A percentile compares a stretch with the other conserved stretches of the same genome.
These are phyloP conservation scores for Myotis findleyi DNA, from an alignment of 2,797 vertebrate genomes.

Conservation along the genomic window DNA sequence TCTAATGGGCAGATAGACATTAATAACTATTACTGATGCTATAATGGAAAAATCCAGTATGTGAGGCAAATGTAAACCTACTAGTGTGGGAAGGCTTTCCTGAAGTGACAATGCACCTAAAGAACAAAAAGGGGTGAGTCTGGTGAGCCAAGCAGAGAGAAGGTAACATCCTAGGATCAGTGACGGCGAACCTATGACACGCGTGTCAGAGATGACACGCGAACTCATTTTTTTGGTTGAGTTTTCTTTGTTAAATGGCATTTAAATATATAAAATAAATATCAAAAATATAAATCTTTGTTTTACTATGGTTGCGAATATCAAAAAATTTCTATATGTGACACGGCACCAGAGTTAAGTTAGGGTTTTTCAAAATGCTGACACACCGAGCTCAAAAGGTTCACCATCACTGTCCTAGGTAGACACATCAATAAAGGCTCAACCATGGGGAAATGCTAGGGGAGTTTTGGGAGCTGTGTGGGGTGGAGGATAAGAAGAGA, in stretches of 20 bases:
- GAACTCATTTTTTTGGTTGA: too few species aligned
- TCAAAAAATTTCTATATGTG: too few species aligned
- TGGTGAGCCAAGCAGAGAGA: background rate
- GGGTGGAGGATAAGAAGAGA: background rate
- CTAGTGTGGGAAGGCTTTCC: background rate
- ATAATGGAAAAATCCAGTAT: slow-evolving; percentile 6
- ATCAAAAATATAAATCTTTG: too few species aligned
- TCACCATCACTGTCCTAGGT: background rate
- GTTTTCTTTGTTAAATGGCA: too few species aligned
- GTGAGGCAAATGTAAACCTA: background rate
- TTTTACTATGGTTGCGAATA: too few species aligned
- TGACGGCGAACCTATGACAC: too few species aligned
- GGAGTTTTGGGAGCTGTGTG: background rate
- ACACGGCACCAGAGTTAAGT: too few species aligned
- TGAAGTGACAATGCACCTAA: background rate
- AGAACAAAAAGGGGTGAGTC: background rate
- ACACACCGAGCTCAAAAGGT: too few species aligned
- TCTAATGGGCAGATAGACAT: background rate
- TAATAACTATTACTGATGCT: background rate
- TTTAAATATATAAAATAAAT: too few species aligned
- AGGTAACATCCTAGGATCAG: background rate
- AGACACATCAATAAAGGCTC: background rate
- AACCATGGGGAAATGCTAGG: background rate
- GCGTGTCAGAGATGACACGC: too few species aligned
- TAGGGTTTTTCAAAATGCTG: too few species aligned